A percentile compares a stretch with the other conserved stretches of the same genome.
Evolutionary conservation across 37 sponge, comb jelly and placozoan species (phyloP).

Genomic region (Agelas oroides): DNA sequence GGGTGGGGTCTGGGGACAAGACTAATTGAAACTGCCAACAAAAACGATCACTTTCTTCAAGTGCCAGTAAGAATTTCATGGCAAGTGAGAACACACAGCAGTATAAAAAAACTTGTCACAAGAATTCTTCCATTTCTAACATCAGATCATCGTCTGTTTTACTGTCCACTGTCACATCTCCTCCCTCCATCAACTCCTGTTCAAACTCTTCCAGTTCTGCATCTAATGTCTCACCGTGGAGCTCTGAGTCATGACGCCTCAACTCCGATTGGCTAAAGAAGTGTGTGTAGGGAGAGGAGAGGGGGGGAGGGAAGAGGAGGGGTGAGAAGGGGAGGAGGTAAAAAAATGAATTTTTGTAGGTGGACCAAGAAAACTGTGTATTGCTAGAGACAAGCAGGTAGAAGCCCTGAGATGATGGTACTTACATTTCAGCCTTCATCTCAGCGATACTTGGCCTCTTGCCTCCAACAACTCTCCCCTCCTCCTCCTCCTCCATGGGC

Average conservation of each 20-base stretch:
- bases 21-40: too few relatives aligned
- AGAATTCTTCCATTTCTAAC: conserved; percentile 74
- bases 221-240: conserved; percentile 1
- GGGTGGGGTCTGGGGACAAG: too few relatives aligned
- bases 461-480: background rate
- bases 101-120: conserved; percentile 2
- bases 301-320: too few relatives aligned
- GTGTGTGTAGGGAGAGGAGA: too few relatives aligned
- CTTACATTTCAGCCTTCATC: conserved; percentile 65
- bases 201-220: background rate
- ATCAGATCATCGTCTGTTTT: conserved; percentile 74
- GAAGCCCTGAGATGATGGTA: too few relatives aligned
- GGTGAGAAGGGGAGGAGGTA: too few relatives aligned
- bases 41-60: too few relatives aligned
- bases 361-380: too few relatives aligned
- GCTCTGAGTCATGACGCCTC: conserved; percentile 28
- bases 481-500: conserved; percentile 1
- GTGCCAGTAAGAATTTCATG: too few relatives aligned
- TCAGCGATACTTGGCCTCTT: conserved; percentile 44
- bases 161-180: conserved; percentile 12
- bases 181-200: background rate
- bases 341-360: too few relatives aligned
- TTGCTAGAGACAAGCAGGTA: too few relatives aligned
- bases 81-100: too few relatives aligned
- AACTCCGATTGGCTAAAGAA: conserved; percentile 33